These are phyloP conservation scores for Sarcophaga peregrina DNA, from an alignment of 1,140 invertebrate species.

Conservation along the genomic window DNA sequence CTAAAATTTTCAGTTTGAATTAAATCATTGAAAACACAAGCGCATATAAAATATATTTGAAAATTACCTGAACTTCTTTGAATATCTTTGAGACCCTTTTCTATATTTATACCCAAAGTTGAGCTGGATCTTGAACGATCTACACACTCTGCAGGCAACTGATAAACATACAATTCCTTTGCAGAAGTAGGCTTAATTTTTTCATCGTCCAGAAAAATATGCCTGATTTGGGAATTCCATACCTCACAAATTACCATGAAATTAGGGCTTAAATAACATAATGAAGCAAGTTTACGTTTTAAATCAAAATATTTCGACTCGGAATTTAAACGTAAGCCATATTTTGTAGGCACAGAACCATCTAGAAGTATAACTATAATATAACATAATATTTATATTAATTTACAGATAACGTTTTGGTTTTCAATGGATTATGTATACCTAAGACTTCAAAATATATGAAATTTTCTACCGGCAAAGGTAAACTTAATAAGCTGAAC, in stretches of 20 bases:
- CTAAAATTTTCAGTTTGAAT: slow-evolving; percentile 21
- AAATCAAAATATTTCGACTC: slow-evolving; percentile 81
- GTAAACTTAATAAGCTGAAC: slow-evolving; percentile 87
- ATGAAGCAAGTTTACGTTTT: slow-evolving; percentile 75
- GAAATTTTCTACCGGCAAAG: slow-evolving; percentile 84
- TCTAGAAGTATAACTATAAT: slow-evolving; percentile 78
- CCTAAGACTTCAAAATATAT: slow-evolving; percentile 79
- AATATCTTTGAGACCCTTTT: slow-evolving; percentile 64
- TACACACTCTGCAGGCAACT: slow-evolving; percentile 60
- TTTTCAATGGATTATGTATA: slow-evolving; percentile 54
- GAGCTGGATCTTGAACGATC: slow-evolving; percentile 57
- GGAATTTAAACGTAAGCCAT: slow-evolving; percentile 82
- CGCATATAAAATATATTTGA: not conserved
- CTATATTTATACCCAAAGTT: slow-evolving; percentile 60
- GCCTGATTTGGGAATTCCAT: slow-evolving; percentile 74
- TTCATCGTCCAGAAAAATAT: slow-evolving; percentile 65
- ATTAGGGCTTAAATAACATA: slow-evolving; percentile 73
- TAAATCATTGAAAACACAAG: not conserved
- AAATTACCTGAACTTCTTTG: slow-evolving; percentile 60
- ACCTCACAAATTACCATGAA: slow-evolving; percentile 78
- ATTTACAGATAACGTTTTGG: not conserved
- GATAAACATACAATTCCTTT: slow-evolving; percentile 64
- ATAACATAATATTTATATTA: not conserved
- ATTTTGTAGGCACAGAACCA: slow-evolving; percentile 83
- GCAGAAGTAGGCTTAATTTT: slow-evolving; percentile 63